phyloP scores from a whole-genome alignment of 2,888 invertebrate genomes.

The Cheilosia vernalis region DNA sequence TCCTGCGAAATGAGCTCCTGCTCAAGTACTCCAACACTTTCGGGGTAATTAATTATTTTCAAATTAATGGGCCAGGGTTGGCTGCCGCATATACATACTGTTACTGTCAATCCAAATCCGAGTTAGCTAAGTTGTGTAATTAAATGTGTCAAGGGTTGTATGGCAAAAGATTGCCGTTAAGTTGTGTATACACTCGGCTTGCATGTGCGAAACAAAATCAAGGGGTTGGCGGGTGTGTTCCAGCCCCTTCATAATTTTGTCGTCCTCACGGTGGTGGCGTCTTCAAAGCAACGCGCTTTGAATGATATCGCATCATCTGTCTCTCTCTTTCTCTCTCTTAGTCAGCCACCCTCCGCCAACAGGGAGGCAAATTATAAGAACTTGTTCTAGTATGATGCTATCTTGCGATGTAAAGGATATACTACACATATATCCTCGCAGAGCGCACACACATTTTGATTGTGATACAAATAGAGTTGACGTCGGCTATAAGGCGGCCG shows the following conservation, averaged over 20 bases:
- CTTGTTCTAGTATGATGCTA: slow-evolving; percentile 68
- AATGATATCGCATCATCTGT: slow-evolving; percentile 38
- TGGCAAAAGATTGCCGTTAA: slow-evolving; percentile 72
- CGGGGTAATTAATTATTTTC: slow-evolving; percentile 79
- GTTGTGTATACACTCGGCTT: slow-evolving; percentile 51
- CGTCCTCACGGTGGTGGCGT: slow-evolving; percentile 35
- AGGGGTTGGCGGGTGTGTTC: slow-evolving; percentile 15
- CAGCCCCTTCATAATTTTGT: slow-evolving; percentile 38
- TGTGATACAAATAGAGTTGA: slow-evolving; percentile 71
- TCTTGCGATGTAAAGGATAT: slow-evolving; percentile 56
- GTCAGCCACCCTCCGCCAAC: background rate
- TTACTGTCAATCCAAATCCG: slow-evolving; percentile 59
- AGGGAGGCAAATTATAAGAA: slow-evolving; percentile 72
- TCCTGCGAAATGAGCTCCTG: slow-evolving; percentile 37
- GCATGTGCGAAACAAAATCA: slow-evolving; percentile 46
- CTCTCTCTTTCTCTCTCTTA: background rate
- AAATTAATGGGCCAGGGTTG: slow-evolving; percentile 76
- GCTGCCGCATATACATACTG: background rate
- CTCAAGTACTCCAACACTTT: slow-evolving; percentile 79
- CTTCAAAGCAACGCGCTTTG: slow-evolving; percentile 55
- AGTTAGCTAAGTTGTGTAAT: slow-evolving; percentile 78
- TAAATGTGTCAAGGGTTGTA: slow-evolving; percentile 79
- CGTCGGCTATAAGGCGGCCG: slow-evolving; percentile 25
- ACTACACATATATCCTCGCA: slow-evolving; percentile 36
- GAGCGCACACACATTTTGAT: slow-evolving; percentile 58